A percentile compares a stretch with the other conserved stretches of the same genome.
phyloP scores from a whole-genome alignment of 2,113 vertebrate genomes.

The Mustela lutreola region DNA sequence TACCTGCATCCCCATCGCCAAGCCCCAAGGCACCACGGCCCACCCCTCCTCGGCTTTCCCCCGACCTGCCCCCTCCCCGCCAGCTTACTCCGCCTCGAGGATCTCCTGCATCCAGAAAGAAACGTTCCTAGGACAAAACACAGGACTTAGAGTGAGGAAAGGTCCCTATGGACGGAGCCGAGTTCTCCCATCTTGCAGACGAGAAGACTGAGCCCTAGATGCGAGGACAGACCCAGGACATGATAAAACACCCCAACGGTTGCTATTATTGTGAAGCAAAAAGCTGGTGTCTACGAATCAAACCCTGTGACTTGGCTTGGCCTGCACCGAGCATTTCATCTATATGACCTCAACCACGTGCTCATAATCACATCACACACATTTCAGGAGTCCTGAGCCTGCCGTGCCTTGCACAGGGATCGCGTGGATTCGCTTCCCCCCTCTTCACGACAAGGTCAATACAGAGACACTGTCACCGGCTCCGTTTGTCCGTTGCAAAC shows the following conservation, averaged over 20 bases:
- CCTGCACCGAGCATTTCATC: not conserved
- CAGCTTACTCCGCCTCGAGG: not conserved
- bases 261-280: accelerated
- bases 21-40: not conserved
- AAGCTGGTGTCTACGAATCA: too few relatives aligned
- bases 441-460: not conserved
- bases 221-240: accelerated
- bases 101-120: not conserved
- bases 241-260: accelerated
- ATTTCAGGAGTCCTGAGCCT: not conserved
- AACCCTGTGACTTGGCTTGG: not conserved
- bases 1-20: too few relatives aligned
- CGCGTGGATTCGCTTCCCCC: not conserved
- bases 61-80: not conserved
- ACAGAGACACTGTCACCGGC: not conserved
- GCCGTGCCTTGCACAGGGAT: not conserved
- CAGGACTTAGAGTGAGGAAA: not conserved
- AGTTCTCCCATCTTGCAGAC: not conserved
- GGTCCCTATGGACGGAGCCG: not conserved
- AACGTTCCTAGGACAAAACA: not conserved
- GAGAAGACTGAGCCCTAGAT: not conserved
- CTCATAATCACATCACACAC: not conserved
- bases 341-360: too few relatives aligned
- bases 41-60: accelerated
- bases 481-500: not conserved